A percentile compares a stretch with the other conserved stretches of the same genome.
phyloP scores from a whole-genome alignment of 1,140 invertebrate species.

The Drosophila sulfurigaster region DNA sequence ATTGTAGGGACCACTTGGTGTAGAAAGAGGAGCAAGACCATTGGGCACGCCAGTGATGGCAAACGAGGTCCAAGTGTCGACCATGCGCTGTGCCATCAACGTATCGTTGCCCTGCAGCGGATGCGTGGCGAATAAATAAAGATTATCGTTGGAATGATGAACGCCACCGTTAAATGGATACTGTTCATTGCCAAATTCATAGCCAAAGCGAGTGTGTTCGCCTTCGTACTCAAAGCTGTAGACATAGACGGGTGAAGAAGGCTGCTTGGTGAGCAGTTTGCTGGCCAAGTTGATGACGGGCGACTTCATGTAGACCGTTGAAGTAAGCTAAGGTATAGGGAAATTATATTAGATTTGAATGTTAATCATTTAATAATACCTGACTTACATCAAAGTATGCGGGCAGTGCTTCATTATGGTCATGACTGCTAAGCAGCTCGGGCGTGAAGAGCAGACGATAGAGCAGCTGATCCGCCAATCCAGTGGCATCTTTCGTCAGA shows the following conservation, averaged over 20 bases:
- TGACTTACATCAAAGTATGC: constrained; percentile 77
- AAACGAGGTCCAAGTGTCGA: constrained; percentile 84
- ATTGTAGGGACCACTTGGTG: constrained; percentile 77
- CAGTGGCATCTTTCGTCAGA: constrained; percentile 48
- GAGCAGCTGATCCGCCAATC: constrained; percentile 61
- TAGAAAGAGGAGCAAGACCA: constrained; percentile 41
- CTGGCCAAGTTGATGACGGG: constrained; percentile 68
- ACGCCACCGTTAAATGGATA: constrained; percentile 85
- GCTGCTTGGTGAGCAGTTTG: constrained; percentile 42
- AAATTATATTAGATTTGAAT: not conserved
- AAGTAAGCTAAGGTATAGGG: constrained; percentile 50
- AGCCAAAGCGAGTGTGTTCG: constrained; percentile 79
- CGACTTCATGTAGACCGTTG: constrained; percentile 68
- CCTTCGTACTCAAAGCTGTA: constrained; percentile 83
- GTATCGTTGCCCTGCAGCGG: constrained; percentile 69
- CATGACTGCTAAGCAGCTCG: constrained; percentile 50
- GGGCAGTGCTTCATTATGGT: constrained; percentile 66
- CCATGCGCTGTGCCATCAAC: constrained; percentile 79
- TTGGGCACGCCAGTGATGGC: constrained; percentile 70
- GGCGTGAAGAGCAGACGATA: constrained; percentile 60
- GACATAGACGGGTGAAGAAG: constrained; percentile 58
- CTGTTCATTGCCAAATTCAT: constrained; percentile 74
- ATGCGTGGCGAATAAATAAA: constrained; percentile 82
- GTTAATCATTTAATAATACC: not conserved
- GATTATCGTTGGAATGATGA: constrained; percentile 84